phyloP scores from a whole-genome alignment of 2,888 invertebrate species.

The Orgyia antiqua region DNA sequence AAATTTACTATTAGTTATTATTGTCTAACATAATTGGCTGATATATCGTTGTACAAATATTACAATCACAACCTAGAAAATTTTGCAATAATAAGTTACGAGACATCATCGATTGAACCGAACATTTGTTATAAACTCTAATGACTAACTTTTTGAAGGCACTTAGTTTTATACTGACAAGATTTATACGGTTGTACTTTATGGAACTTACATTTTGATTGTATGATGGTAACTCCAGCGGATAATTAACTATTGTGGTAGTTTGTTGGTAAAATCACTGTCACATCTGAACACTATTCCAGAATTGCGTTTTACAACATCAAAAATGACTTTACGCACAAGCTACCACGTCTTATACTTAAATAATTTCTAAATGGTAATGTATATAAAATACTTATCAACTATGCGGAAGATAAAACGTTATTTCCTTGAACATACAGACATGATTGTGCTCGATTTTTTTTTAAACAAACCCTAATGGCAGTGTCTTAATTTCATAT shows the following conservation, averaged over 20 bases:
- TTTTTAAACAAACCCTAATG: conserved; percentile 40
- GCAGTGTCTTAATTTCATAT: conserved; percentile 46
- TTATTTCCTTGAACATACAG: conserved; percentile 40
- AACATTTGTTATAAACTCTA: conserved; percentile 57
- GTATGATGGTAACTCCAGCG: conserved; percentile 74
- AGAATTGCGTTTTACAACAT: conserved; percentile 1
- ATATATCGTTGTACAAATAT: conserved; percentile 17
- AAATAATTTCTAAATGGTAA: conserved; percentile 73
- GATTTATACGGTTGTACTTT: conserved; percentile 70
- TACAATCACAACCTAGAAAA: conserved; percentile 58
- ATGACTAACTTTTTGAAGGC: conserved; percentile 75
- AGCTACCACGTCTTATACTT: conserved; percentile 48
- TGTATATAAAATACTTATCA: conserved; percentile 66
- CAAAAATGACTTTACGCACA: conserved; percentile 34
- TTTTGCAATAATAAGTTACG: conserved; percentile 41
- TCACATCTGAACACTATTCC: conserved; percentile 13
- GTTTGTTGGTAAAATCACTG: conserved; percentile 46
- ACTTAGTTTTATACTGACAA: conserved; percentile 73
- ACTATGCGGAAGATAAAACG: conserved; percentile 67
- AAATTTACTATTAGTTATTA: conserved; percentile 10
- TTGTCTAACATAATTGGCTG: conserved; percentile 14
- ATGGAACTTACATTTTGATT: conserved; percentile 70
- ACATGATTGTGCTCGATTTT: conserved; percentile 44
- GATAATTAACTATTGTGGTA: conserved; percentile 53
- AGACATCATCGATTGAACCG: conserved; percentile 32